Base-by-base conservation (phyloP, 2,113 vertebrate genomes). In the Xyliphius kryptos region DNA sequence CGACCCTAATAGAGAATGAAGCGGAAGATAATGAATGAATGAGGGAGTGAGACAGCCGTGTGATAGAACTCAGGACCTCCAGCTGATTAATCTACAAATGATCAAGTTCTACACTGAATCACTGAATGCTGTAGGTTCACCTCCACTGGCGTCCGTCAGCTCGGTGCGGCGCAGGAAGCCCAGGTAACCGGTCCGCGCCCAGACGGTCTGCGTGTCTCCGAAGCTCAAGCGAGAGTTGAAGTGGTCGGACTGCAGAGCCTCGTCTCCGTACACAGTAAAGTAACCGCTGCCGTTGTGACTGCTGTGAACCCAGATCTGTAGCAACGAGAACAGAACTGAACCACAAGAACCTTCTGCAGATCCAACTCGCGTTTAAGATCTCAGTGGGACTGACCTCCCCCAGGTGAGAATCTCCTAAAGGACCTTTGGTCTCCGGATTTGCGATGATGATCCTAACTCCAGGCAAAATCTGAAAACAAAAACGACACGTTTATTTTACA, bases 401-500 rank as follows among this genome's bases (percentile, higher is more conserved):
- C 20, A 98, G 91, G 78, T 98, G 96, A 0, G 96, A 98, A 83
- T 98, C 96, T 75, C 96, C 96, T 74, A 98, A 77, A 0, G 96
- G 96, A 2, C 96, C 96, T 79, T 98, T 98, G 51, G 95, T 98
- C 86, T 98, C 96, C 4, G 96, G 94, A 80, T 98, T 98, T 68
- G 95, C 96, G 69, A 98, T 98, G 82, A 98, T 98, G 84, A 98
- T 95, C 43, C 95, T 90, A 56, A 98, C 95, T 44, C 96, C 96
- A 4, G 96, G 96, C 22, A 98, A 87, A 62, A 98, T 98, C 96
- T 98, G 59, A 38, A 20, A 4, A 48, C 17, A 1, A 20, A 22
- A 40, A 21, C 32, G 9, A 40, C 26, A 22, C 15, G 15, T 38
- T 17, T 41, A 2, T 43, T 10, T 26, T 16, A 22, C 10, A 17